Conservation (phyloP, 2,797 vertebrate species). For the Thamnophis elegans region DNA sequence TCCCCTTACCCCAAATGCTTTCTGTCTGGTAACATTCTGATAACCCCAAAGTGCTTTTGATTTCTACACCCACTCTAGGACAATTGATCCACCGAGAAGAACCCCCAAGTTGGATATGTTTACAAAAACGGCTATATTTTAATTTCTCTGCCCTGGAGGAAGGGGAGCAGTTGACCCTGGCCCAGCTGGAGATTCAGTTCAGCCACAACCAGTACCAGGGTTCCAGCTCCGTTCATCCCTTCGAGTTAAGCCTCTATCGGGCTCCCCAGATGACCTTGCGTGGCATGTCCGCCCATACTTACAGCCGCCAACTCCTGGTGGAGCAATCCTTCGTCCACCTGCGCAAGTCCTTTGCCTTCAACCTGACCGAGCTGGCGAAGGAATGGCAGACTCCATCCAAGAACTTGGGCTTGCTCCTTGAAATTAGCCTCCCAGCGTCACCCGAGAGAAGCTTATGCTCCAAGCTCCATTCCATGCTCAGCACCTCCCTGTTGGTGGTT, state of each 20-base stretch:
- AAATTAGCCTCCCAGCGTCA: constrained; percentile 57
- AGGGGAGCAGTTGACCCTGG: constrained; percentile 80
- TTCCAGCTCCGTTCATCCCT: constrained; percentile 35
- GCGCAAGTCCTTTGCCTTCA: constrained; percentile 70
- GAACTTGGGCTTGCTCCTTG: constrained; percentile 77
- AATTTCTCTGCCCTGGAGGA: constrained; percentile 86
- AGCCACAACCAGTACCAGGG: constrained; percentile 58
- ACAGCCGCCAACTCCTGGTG: constrained; percentile 70
- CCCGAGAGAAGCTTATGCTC: accelerated
- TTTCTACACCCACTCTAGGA: constrained; percentile 64
- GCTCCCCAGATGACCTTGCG: constrained; percentile 61
- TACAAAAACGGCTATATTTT: constrained; percentile 84
- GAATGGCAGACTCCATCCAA: constrained; percentile 64
- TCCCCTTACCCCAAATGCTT: neutral
- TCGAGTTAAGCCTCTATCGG: constrained; percentile 77
- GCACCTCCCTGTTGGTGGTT: constrained; percentile 80
- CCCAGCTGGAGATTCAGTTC: constrained; percentile 83
- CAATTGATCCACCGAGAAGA: constrained; percentile 61
- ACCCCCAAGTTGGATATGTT: constrained; percentile 63
- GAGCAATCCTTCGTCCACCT: constrained; percentile 73
- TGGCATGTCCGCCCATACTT: constrained; percentile 54
- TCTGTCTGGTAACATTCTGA: neutral
- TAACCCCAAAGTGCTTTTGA: neutral
- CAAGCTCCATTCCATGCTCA: constrained; percentile 56
- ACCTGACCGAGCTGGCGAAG: constrained; percentile 74